A percentile compares a stretch with the other conserved stretches of the same genome.
Conservation (phyloP, 2,797 vertebrate species). For the Urocyon cinereoargenteus region DNA sequence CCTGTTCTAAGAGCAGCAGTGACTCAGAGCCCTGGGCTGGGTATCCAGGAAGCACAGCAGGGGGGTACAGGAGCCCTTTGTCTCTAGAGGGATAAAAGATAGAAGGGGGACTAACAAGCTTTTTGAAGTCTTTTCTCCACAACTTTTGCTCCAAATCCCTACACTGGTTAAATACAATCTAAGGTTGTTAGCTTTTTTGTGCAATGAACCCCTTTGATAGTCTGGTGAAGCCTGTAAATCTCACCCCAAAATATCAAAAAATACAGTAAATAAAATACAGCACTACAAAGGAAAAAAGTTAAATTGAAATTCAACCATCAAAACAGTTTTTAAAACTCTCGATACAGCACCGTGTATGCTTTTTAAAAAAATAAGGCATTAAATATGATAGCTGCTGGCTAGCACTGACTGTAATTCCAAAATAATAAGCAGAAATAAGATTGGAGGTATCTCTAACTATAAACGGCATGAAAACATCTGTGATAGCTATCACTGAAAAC, state of each 20-base stretch:
- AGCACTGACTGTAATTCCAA: background rate
- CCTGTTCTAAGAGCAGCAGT: background rate
- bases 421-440: constrained; percentile 8
- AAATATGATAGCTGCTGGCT: background rate
- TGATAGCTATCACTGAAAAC: background rate
- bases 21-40: background rate
- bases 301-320: background rate
- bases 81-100: background rate
- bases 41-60: background rate
- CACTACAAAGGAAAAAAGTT: background rate
- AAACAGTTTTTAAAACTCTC: background rate
- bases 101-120: background rate
- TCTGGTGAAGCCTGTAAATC: background rate
- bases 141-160: background rate
- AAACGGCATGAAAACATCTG: background rate
- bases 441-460: background rate
- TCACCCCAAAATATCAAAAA: background rate
- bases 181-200: background rate
- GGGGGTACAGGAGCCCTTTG: background rate
- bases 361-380: background rate
- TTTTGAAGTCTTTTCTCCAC: background rate
- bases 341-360: background rate
- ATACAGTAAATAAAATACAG: background rate
- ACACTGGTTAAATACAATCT: background rate
- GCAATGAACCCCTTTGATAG: background rate